phyloP scores from a whole-genome alignment of 2,113 vertebrate genomes.

The Daphoenositta chrysoptera region DNA sequence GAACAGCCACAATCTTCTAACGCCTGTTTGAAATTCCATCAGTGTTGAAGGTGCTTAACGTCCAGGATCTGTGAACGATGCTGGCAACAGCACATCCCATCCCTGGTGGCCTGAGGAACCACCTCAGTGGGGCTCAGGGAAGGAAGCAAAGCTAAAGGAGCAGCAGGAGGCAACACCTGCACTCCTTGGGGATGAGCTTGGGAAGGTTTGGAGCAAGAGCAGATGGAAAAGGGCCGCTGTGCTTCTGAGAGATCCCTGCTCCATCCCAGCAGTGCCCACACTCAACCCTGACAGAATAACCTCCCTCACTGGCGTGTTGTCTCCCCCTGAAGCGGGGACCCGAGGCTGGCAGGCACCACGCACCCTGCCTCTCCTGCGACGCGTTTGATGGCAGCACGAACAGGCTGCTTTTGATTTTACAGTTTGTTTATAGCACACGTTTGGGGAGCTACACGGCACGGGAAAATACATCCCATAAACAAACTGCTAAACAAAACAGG shows the following conservation, averaged over 20 bases:
- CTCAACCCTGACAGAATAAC: background rate
- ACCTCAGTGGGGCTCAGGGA: fast-evolving
- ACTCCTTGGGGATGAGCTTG: fast-evolving
- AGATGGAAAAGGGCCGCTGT: background rate
- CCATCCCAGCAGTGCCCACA: background rate
- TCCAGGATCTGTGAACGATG: background rate
- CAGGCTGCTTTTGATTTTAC: conserved; percentile 11
- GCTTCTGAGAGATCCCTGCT: background rate
- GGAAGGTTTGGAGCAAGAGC: background rate
- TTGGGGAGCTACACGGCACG: conserved; percentile 26
- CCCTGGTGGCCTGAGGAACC: background rate
- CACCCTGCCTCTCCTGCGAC: background rate
- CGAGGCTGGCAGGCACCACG: background rate
- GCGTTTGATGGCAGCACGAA: background rate
- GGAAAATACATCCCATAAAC: conserved; percentile 50
- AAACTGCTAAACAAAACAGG: conserved; percentile 46
- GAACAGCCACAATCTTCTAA: background rate
- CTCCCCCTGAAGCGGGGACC: background rate
- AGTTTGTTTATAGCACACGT: conserved; percentile 28
- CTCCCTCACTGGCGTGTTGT: background rate
- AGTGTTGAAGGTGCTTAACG: fast-evolving
- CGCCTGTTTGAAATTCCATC: background rate
- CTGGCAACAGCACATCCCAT: background rate
- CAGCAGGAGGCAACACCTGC: background rate
- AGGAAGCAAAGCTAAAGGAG: background rate